These are phyloP conservation scores for Aurelia sp. DNA, from an alignment of 30 jellyfish, hydroid and myxozoan species.

Conservation along the genomic window DNA sequence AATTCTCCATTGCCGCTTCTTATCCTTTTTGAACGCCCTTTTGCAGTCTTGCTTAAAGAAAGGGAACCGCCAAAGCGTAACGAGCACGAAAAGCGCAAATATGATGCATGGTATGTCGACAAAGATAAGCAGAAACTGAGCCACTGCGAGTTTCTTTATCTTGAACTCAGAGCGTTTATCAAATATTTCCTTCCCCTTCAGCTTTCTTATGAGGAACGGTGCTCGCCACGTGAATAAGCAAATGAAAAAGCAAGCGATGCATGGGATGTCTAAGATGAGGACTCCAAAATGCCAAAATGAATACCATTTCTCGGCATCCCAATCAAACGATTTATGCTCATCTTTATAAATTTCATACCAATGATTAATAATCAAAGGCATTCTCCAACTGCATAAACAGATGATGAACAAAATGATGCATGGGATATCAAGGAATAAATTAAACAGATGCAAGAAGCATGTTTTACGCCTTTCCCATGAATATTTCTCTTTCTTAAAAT, in stretches of 20 bases:
- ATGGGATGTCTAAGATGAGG: slow-evolving; percentile 82
- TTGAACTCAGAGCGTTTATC: slow-evolving; percentile 37
- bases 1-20: slow-evolving; percentile 40
- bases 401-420: slow-evolving; percentile 54
- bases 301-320: slow-evolving; percentile 70
- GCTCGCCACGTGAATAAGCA: slow-evolving; percentile 73
- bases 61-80: slow-evolving; percentile 74
- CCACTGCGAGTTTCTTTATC: slow-evolving; percentile 33
- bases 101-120: slow-evolving; percentile 85
- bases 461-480: slow-evolving; percentile 79
- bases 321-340: slow-evolving; percentile 54
- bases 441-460: slow-evolving; percentile 75
- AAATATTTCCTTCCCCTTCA: slow-evolving; percentile 14
- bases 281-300: slow-evolving; percentile 62
- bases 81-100: slow-evolving; percentile 38
- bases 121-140: slow-evolving; percentile 63
- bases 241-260: slow-evolving; percentile 55
- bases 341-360: not conserved
- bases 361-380: slow-evolving; percentile 66
- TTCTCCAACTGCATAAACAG: slow-evolving; percentile 76
- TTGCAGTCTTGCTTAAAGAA: slow-evolving; percentile 20
- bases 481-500: slow-evolving; percentile 38
- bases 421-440: slow-evolving; percentile 79
- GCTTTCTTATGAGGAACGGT: slow-evolving; percentile 62
- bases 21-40: slow-evolving; percentile 11